phyloP scores from a whole-genome alignment of 1,140 invertebrate genomes.

The Sipha flava region DNA sequence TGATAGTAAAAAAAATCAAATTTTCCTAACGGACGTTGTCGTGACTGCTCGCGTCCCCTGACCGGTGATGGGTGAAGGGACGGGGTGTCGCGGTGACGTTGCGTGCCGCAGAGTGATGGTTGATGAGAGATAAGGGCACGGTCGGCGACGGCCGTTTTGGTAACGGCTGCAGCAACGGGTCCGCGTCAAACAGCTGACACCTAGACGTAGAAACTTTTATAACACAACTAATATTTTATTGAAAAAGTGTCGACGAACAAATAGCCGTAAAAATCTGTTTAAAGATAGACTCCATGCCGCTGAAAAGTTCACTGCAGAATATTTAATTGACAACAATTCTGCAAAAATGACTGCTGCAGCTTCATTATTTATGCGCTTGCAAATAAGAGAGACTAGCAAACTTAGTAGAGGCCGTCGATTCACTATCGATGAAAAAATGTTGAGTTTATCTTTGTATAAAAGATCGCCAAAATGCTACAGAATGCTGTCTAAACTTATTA shows the following conservation, averaged over 20 bases:
- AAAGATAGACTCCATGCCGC: not conserved
- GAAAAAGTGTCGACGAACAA: not conserved
- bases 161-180: too few species aligned
- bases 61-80: too few species aligned
- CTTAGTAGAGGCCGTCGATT: not conserved
- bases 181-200: not conserved
- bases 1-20: too few species aligned
- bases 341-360: not conserved
- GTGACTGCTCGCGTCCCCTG: too few species aligned
- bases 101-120: too few species aligned
- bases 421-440: not conserved
- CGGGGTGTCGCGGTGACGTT: too few species aligned
- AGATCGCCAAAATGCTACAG: not conserved
- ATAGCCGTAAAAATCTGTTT: not conserved
- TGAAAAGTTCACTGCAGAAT: not conserved
- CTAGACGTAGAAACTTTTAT: not conserved
- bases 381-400: not conserved
- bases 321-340: not conserved
- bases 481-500: not conserved
- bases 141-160: too few species aligned
- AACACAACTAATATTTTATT: not conserved
- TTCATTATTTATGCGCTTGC: not conserved
- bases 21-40: too few species aligned
- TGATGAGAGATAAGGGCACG: too few species aligned
- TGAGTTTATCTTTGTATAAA: not conserved